Percentiles rank a stretch among this genome's conserved stretches.
phyloP scores from a whole-genome alignment of 2,888 invertebrate genomes.

The Dichetophora obliterata region DNA sequence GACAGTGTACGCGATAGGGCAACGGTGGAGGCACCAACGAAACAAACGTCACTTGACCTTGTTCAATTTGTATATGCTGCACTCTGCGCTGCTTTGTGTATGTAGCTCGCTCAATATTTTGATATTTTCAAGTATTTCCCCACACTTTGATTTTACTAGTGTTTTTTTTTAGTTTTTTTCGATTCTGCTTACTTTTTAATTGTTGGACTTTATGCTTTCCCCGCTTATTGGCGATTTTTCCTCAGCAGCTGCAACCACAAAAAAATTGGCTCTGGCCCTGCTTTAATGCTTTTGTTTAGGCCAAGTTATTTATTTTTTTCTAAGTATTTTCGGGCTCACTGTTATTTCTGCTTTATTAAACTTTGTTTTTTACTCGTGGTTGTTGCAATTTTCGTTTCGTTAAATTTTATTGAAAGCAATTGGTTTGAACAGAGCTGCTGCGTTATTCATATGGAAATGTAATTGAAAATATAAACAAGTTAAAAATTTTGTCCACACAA shows the following conservation, averaged over 20 bases:
- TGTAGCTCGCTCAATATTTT: neutral
- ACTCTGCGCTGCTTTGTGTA: constrained; percentile 22
- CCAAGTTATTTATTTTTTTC: constrained; percentile 10
- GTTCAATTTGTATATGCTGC: constrained; percentile 43
- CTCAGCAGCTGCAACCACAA: constrained; percentile 21
- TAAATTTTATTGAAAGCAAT: constrained; percentile 4
- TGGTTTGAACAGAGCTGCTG: constrained; percentile 28
- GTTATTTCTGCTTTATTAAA: constrained; percentile 19
- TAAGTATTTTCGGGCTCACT: neutral
- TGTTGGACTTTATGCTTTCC: neutral
- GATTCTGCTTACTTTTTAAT: constrained; percentile 18
- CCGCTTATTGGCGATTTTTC: constrained; percentile 6
- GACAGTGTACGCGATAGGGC: neutral
- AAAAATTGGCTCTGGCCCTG: constrained; percentile 40
- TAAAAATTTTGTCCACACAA: constrained; percentile 34
- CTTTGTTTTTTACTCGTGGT: neutral
- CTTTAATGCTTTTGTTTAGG: constrained; percentile 8
- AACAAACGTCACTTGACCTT: constrained; percentile 52
- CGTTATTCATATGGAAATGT: constrained; percentile 16
- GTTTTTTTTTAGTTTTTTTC: constrained; percentile 29
- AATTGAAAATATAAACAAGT: constrained; percentile 32
- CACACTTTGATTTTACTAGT: constrained; percentile 22
- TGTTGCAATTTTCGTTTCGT: constrained; percentile 8
- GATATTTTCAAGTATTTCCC: constrained; percentile 27
- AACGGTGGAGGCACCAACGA: constrained; percentile 14